Percentiles rank a stretch among this genome's conserved stretches.
phyloP scores from a whole-genome alignment of 2,888 invertebrate species.

The Saturnia japonica region DNA sequence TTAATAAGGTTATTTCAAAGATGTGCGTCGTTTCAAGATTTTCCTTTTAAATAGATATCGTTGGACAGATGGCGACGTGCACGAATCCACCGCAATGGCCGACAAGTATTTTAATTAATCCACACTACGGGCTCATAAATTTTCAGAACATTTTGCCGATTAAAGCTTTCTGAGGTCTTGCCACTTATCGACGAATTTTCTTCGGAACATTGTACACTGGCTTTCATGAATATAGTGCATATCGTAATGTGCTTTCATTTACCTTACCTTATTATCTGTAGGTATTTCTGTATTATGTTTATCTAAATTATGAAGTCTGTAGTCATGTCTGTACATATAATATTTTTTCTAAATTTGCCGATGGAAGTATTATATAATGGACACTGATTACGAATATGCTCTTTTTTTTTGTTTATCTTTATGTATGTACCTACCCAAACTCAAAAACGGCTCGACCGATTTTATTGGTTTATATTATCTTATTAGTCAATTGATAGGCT shows the following conservation, averaged over 20 bases:
- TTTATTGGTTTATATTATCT: no score
- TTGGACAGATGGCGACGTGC: conserved; percentile 27
- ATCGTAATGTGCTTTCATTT: background rate
- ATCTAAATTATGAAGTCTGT: no score
- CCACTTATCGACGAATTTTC: conserved; percentile 38
- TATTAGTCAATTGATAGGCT: no score
- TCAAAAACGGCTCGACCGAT: no score
- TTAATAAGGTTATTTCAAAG: background rate
- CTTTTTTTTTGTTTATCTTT: no score
- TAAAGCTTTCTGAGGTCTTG: conserved; percentile 45
- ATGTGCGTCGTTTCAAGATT: conserved; percentile 1
- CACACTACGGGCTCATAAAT: conserved; percentile 60
- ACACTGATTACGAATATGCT: no score
- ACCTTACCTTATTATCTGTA: background rate
- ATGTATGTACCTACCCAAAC: no score
- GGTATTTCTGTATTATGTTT: background rate
- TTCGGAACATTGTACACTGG: conserved; percentile 21
- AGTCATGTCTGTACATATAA: no score
- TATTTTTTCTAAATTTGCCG: no score
- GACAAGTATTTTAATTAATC: conserved; percentile 67
- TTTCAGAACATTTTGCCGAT: conserved; percentile 61
- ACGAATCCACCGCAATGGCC: no score
- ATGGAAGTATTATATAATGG: no score
- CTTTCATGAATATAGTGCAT: conserved; percentile 21
- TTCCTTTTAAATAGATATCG: conserved; percentile 41